Evolutionary conservation across 2,888 invertebrate species (phyloP), one percentile per base, ranked within the genome.

Genomic region (Drosophila subsilvestris): DNA sequence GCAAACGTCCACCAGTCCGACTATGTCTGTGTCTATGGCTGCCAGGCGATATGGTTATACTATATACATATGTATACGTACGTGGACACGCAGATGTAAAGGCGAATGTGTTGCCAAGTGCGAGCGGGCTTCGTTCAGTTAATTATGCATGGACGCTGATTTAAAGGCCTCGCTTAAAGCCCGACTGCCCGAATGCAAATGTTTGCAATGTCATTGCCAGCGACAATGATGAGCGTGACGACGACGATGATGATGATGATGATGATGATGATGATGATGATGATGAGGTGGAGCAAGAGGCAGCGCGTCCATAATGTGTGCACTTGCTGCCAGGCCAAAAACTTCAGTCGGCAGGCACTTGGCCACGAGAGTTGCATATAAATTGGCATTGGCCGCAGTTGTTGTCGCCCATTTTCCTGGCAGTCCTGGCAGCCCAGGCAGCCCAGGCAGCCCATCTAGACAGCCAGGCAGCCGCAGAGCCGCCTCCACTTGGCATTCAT

Each of bases 401-500:
- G 42, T 18, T 42, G 48, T 27, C 20, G 37, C 42, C 18, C 37
- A 18, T 5, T 42, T 48, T 62, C 63, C 53, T 60, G 59, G 55
- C 57, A 25, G 22, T 62, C 63, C 53, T 60, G 59, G 55, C 57
- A 25, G 22, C 18, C 45, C 47, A n/a, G 20, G 9, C 56, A 18
- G 65, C 56, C 55, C 57, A 51, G 29, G 32, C 32, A 32, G 32
- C 9, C 29, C 25, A 25, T 25, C 25, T 7, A 25, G 25, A 25
- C 25, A 3, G 32, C 10, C 32, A 12, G 32, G 12, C 32, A 29
- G 29, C 32, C 14, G 14, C 37, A 37, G 37, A 32, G 32, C 44
- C 62, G 27, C 42, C 47, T 53, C 80, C 80, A 84, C 89, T 86
- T 80, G 81, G 87, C 87, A 80, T 84, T 80, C 87, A 84, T 88